Percentiles rank a stretch among this genome's conserved stretches.
These are phyloP conservation scores for Bombus vancouverensis DNA, from an alignment of 1,140 invertebrate genomes.

Conservation along the genomic window DNA sequence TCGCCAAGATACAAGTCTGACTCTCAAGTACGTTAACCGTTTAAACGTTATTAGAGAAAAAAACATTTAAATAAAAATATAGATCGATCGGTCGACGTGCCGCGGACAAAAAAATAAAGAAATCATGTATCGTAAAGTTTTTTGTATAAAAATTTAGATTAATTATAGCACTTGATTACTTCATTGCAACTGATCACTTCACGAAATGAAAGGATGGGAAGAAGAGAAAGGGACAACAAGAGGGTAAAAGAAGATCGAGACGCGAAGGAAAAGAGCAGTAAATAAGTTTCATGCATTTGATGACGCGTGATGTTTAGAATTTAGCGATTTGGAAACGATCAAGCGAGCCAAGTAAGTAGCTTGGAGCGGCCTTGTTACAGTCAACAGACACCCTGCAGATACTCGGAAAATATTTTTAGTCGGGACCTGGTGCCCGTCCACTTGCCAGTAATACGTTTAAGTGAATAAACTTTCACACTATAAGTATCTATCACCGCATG, in stretches of 20 bases:
- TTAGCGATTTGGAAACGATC: constrained; percentile 13
- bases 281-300: neutral
- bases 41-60: neutral
- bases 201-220: neutral
- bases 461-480: constrained; percentile 12
- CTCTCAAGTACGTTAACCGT: constrained; percentile 3
- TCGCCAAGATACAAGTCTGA: constrained; percentile 41
- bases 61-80: neutral
- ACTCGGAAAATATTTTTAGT: constrained; percentile 19
- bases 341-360: constrained; percentile 15
- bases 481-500: constrained; percentile 25
- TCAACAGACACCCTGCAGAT: constrained; percentile 7
- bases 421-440: neutral
- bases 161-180: constrained; percentile 12
- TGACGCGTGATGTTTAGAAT: neutral
- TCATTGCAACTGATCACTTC: constrained; percentile 3
- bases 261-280: neutral
- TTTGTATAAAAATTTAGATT: constrained; percentile 33
- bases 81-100: neutral
- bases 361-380: constrained; percentile 40
- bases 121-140: neutral
- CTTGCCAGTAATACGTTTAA: constrained; percentile 31
- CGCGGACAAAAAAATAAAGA: no score
- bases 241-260: neutral
- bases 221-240: neutral